Conservation (phyloP, 2,113 vertebrate genomes). For the Physeter macrocephalus region DNA sequence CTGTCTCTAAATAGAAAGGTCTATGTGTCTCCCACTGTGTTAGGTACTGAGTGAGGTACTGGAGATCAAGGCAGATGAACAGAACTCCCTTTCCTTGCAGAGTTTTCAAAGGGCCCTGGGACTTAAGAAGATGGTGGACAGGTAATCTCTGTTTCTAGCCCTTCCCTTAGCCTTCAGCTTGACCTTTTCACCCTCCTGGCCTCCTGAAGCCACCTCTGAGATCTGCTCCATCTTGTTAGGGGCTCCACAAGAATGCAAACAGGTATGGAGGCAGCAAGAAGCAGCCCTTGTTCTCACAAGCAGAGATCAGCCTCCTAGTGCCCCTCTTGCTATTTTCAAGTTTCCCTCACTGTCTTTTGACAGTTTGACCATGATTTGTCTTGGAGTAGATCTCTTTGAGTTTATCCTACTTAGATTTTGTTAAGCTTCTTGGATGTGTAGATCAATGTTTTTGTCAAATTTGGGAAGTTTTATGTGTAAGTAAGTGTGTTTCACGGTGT, state of each 20-base stretch:
- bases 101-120: not conserved
- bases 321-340: not conserved
- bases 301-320: not conserved
- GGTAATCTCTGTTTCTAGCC: conserved; percentile 42
- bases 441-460: not conserved
- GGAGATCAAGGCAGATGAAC: not conserved
- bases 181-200: not conserved
- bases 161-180: not conserved
- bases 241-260: not conserved
- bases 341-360: not conserved
- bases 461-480: not conserved
- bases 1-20: not conserved
- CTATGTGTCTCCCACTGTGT: not conserved
- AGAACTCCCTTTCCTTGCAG: conserved; percentile 54
- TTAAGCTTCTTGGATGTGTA: not conserved
- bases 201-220: not conserved
- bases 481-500: not conserved
- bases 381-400: not conserved
- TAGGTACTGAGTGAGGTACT: not conserved
- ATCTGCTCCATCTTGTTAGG: not conserved
- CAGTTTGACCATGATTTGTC: not conserved
- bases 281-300: not conserved
- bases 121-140: conserved; percentile 55
- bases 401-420: not conserved
- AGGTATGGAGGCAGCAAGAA: not conserved